A percentile compares a stretch with the other conserved stretches of the same genome.
Evolutionary conservation across 2,888 invertebrate species (phyloP).

Genomic region (Morinoia aosen): DNA sequence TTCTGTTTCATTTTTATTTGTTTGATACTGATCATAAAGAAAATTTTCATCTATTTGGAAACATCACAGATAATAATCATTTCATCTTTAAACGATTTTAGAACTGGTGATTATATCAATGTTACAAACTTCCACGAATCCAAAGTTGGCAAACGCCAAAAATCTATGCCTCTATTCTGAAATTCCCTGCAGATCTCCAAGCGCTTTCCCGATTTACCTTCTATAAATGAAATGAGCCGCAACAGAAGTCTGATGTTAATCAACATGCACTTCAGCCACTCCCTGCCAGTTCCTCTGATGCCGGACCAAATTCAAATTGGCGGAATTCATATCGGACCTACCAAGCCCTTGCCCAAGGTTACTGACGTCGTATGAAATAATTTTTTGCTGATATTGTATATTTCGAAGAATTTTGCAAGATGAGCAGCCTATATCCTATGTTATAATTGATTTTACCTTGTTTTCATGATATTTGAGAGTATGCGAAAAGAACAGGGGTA

Average conservation of each 20-base stretch:
- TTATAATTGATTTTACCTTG: neutral
- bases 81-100: no score
- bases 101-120: no score
- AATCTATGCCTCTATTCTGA: neutral
- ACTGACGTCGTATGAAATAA: neutral
- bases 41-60: no score
- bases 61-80: no score
- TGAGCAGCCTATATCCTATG: neutral
- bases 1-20: no score
- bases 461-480: neutral
- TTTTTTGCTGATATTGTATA: no score
- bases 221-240: conserved; percentile 70
- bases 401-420: no score
- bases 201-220: conserved; percentile 64
- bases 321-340: conserved; percentile 76
- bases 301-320: conserved; percentile 78
- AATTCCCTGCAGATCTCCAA: conserved; percentile 55
- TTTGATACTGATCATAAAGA: no score
- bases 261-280: conserved; percentile 74
- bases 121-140: no score
- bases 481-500: neutral
- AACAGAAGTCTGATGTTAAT: conserved; percentile 73
- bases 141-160: no score
- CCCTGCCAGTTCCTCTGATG: conserved; percentile 74
- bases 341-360: conserved; percentile 68